Conservation (phyloP, 2,888 invertebrate species). For the Cenopis cana region DNA sequence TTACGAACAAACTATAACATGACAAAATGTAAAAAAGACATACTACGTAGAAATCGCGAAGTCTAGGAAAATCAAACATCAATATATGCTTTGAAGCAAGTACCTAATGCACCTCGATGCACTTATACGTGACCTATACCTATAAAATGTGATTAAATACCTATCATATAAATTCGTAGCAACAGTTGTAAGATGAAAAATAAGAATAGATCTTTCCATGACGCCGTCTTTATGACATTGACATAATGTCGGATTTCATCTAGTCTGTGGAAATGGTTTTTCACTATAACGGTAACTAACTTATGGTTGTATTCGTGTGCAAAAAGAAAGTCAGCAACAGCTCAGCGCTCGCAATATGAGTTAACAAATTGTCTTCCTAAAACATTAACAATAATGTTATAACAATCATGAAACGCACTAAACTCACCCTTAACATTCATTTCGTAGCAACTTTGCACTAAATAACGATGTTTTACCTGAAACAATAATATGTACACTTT, state of each 20-base stretch:
- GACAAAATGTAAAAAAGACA: background rate
- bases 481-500: conserved; percentile 60
- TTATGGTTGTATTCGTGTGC: conserved; percentile 36
- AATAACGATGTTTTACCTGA: conserved; percentile 66
- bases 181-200: background rate
- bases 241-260: no score
- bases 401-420: conserved; percentile 44
- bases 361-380: conserved; percentile 49
- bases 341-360: conserved; percentile 48
- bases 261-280: no score
- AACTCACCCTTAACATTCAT: conserved; percentile 71
- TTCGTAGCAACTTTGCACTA: conserved; percentile 54
- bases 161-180: background rate
- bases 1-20: background rate
- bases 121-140: background rate
- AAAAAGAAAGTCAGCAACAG: conserved; percentile 47
- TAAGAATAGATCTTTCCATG: no score
- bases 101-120: no score
- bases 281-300: background rate
- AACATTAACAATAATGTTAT: conserved; percentile 47
- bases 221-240: no score
- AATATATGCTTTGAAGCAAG: background rate
- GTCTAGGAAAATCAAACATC: background rate
- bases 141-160: background rate
- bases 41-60: background rate